Conservation (phyloP, 2,888 invertebrate species). For the Drosophila parthenogenetica region DNA sequence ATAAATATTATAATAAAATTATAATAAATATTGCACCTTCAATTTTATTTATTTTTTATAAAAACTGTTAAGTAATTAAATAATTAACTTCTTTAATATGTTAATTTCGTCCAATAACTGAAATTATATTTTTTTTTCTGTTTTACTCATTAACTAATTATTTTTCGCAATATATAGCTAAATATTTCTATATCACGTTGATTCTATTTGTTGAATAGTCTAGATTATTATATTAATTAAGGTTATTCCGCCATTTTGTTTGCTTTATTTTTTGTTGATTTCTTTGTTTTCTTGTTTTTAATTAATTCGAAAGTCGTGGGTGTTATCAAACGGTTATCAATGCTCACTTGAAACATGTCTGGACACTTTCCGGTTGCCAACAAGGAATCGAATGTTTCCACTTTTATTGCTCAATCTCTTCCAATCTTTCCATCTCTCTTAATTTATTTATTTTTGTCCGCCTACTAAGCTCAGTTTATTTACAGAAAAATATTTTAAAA, state of each 20-base stretch:
- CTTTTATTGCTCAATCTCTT: constrained; percentile 1
- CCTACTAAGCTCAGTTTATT: constrained; percentile 8
- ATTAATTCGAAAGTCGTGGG: constrained; percentile 70
- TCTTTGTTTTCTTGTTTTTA: constrained; percentile 44
- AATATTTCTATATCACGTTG: constrained; percentile 4
- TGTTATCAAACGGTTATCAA: constrained; percentile 78
- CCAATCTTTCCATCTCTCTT: constrained; percentile 9
- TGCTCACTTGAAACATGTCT: constrained; percentile 58
- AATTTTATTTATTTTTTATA: too few species aligned
- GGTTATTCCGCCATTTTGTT: constrained; percentile 15
- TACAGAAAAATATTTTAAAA: constrained; percentile 10
- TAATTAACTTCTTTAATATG: too few species aligned
- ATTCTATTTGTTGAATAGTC: constrained; percentile 9
- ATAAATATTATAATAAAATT: too few species aligned
- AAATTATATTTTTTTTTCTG: too few species aligned
- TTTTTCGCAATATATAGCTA: background rate
- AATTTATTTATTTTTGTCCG: background rate
- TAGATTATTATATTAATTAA: constrained; percentile 18
- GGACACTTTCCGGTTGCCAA: constrained; percentile 74
- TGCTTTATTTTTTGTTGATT: constrained; percentile 26
- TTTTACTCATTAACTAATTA: too few species aligned
- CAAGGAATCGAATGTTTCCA: constrained; percentile 55
- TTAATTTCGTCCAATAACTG: too few species aligned
- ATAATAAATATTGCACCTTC: too few species aligned
- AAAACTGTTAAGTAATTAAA: too few species aligned